Conservation (phyloP, 2,888 invertebrate genomes). For the Leptopilina myrica region DNA sequence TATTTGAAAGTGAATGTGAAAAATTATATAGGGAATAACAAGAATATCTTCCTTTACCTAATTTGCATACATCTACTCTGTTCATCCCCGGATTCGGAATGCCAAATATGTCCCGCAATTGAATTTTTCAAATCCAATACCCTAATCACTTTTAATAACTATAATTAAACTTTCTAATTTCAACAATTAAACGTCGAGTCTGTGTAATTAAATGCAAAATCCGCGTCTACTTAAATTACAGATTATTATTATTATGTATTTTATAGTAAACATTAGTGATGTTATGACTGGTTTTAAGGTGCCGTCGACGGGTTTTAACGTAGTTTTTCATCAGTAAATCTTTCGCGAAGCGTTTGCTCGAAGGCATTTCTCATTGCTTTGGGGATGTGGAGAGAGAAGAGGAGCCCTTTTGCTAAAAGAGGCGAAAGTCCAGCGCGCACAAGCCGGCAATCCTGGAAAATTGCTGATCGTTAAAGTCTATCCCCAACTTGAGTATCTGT, state of each 20-base stretch:
- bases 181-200: background rate
- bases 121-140: background rate
- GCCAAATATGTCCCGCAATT: background rate
- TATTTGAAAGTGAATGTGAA: too few species aligned
- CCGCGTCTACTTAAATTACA: background rate
- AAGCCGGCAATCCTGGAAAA: conserved; percentile 30
- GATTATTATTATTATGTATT: background rate
- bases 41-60: too few species aligned
- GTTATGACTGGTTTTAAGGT: conserved; percentile 2
- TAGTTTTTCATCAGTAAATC: conserved; percentile 1
- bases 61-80: too few species aligned
- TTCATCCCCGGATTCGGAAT: too few species aligned
- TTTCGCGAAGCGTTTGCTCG: background rate
- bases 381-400: background rate
- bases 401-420: conserved; percentile 10
- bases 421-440: conserved; percentile 5
- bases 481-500: conserved; percentile 19
- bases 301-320: conserved; percentile 2
- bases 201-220: background rate
- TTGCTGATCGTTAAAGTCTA: conserved; percentile 26
- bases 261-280: conserved; percentile 5
- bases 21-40: too few species aligned
- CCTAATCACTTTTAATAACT: background rate
- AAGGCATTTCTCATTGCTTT: background rate
- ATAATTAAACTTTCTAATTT: background rate